These are phyloP conservation scores for Lampris incognitus DNA, from an alignment of 2,113 vertebrate species.

Conservation along the genomic window DNA sequence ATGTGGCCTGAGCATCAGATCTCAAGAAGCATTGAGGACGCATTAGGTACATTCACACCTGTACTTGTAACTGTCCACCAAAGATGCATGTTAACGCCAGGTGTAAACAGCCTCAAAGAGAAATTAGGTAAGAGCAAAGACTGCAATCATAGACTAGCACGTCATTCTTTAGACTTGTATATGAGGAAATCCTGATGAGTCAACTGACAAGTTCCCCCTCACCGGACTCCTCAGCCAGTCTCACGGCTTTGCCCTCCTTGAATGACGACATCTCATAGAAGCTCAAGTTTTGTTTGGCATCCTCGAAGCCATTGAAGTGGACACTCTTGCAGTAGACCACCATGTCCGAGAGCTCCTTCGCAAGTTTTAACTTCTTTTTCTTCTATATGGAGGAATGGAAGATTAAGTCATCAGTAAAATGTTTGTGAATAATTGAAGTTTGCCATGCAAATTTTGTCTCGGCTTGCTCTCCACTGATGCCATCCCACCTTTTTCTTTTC, in stretches of 20 bases:
- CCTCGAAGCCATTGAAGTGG: conserved; percentile 88
- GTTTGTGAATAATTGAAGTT: no score
- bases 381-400: conserved; percentile 64
- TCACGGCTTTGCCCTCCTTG: conserved; percentile 86
- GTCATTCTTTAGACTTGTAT: no score
- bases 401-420: not conserved
- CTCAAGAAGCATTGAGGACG: no score
- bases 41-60: no score
- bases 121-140: no score
- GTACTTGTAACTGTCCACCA: no score
- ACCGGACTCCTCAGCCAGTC: conserved; percentile 90
- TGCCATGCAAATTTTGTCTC: no score
- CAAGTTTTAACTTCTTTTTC: conserved; percentile 87
- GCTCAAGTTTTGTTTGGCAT: conserved; percentile 76
- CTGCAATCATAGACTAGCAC: no score
- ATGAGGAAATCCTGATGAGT: no score
- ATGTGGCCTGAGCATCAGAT: no score
- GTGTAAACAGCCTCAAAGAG: no score
- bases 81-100: no score
- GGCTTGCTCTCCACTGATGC: not conserved
- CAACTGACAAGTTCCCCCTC: conserved; percentile 11
- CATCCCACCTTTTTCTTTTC: conserved; percentile 53
- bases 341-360: conserved; percentile 90
- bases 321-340: conserved; percentile 95
- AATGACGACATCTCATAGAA: conserved; percentile 95